Conservation (phyloP, 2,888 invertebrate species). For the Drosophila greeni region DNA sequence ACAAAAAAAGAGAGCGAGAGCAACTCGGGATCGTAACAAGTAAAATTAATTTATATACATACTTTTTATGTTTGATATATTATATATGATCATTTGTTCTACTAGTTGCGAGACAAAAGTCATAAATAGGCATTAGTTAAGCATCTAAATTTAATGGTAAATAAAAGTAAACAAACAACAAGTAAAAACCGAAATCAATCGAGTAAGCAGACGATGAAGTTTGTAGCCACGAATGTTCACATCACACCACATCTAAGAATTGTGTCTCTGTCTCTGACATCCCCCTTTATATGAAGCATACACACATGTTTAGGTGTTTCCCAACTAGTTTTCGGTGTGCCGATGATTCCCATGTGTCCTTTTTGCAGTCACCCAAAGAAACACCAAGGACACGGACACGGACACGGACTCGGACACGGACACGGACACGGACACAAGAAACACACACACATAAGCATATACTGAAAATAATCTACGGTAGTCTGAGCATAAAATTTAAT, state of each 20-base stretch:
- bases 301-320: conserved; percentile 32
- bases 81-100: conserved; percentile 54
- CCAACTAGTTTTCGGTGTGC: conserved; percentile 20
- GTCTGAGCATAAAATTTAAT: conserved; percentile 55
- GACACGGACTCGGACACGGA: not conserved
- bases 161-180: conserved; percentile 29
- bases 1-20: conserved; percentile 29
- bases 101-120: conserved; percentile 70
- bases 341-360: conserved; percentile 16
- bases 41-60: conserved; percentile 58
- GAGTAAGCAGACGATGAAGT: conserved; percentile 32
- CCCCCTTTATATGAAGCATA: conserved; percentile 34
- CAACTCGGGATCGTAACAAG: conserved; percentile 39
- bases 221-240: conserved; percentile 54
- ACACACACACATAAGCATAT: conserved; percentile 41
- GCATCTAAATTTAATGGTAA: conserved; percentile 47
- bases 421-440: conserved; percentile 6
- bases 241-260: conserved; percentile 42
- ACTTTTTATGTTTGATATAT: conserved; percentile 61
- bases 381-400: not conserved
- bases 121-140: conserved; percentile 65
- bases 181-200: conserved; percentile 34
- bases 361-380: conserved; percentile 10
- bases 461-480: conserved; percentile 63
- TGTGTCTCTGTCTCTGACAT: conserved; percentile 16